Base-by-base conservation (phyloP, 2,113 vertebrate genomes). In the Fulmarus glacialis region DNA sequence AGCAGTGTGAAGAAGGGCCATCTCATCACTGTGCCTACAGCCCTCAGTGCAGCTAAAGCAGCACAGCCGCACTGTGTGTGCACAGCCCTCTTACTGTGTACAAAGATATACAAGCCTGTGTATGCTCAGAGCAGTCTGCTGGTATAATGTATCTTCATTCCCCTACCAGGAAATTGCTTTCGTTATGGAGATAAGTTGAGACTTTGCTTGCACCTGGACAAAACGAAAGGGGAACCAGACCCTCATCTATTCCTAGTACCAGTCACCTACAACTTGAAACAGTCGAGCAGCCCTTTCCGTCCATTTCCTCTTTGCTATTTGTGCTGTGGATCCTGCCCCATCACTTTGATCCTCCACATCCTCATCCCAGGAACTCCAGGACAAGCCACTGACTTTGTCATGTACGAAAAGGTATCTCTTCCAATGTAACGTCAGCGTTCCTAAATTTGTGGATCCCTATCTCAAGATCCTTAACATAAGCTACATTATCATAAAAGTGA, bases 381-480 rank as follows among this genome's bases (percentile, higher is more conserved):
- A 70, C 36, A 89, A 88, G 29, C 11, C 79, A 60, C 29, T 80
- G 62, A 68, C 40, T 75, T 71, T 7, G 2, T 59, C 58, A n/a
- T 2, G 6, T 70, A 68, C 3, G 3, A 93, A 87, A 93, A 88
- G 2, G 15, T 38, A 12, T 53, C 45, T 81, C 34, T 89, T 91
- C 42, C 48, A 68, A 20, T 14, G 18, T 58, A 75, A 75, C 5
- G 5, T 34, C 47, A 67, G n/a, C 15, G 8, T 63, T 93, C 53
- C 53, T 73, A 88, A 72, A 77, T 45, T 63, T 80, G 56, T 11
- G 20, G 20, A 79, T 67, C n/a, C 22, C 18, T 58, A 20, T 45
- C 43, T 90, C 53, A 77, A 88, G 36, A 80, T 82, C 58, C 30
- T 82, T 92, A 92, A 75, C 36, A 40, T 50, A 85, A 93, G 16